Conservation (phyloP, 2,888 invertebrate genomes). For the Volucella zonaria region DNA sequence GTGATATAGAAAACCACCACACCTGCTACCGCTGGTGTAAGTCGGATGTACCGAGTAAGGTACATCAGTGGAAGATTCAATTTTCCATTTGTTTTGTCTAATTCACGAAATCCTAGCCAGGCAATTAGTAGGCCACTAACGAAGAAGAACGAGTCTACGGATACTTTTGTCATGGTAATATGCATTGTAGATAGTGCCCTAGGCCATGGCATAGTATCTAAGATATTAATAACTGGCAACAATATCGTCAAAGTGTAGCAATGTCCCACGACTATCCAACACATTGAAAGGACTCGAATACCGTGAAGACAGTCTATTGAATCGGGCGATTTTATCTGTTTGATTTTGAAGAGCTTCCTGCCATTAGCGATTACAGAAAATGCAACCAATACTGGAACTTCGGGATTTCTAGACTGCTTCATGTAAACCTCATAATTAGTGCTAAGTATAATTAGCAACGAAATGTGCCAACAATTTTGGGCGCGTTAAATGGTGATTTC, state of each 20-base stretch:
- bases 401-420: background rate
- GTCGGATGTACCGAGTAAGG: slow-evolving; percentile 77
- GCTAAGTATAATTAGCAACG: slow-evolving; percentile 18
- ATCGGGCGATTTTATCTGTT: slow-evolving; percentile 24
- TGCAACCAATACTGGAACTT: slow-evolving; percentile 18
- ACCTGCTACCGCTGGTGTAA: slow-evolving; percentile 83
- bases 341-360: slow-evolving; percentile 46
- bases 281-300: no score
- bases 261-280: no score
- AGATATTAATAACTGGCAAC: background rate
- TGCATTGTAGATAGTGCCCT: slow-evolving; percentile 56
- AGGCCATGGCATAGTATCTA: slow-evolving; percentile 28
- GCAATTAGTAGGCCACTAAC: slow-evolving; percentile 84
- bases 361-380: slow-evolving; percentile 54
- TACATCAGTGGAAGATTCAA: slow-evolving; percentile 72
- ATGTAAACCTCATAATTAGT: slow-evolving; percentile 16
- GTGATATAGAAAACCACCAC: slow-evolving; percentile 82
- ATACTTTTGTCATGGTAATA: slow-evolving; percentile 81
- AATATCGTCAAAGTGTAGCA: slow-evolving; percentile 5
- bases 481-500: no score
- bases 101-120: slow-evolving; percentile 65
- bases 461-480: no score
- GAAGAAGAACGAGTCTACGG: slow-evolving; percentile 85
- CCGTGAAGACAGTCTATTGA: slow-evolving; percentile 19
- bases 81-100: slow-evolving; percentile 66